Conservation (phyloP, 1,140 invertebrate genomes). For the Drosophila arizonae region DNA sequence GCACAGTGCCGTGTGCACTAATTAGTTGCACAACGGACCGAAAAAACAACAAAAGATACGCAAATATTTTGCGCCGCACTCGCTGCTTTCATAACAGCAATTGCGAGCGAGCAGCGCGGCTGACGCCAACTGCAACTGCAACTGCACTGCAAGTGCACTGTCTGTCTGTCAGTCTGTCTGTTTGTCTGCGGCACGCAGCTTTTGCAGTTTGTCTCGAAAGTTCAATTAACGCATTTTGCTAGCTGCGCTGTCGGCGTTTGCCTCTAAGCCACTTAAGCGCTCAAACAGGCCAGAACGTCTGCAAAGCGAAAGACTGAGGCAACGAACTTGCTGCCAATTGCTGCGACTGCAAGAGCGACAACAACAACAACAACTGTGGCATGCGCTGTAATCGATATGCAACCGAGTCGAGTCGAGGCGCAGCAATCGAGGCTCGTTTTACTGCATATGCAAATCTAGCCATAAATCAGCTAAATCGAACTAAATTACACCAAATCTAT, state of each 20-base stretch:
- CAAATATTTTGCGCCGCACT: constrained; percentile 65
- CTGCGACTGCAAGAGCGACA: neutral
- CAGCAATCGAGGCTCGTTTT: constrained; percentile 13
- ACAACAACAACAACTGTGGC: neutral
- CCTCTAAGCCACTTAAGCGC: constrained; percentile 58
- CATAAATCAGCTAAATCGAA: constrained; percentile 64
- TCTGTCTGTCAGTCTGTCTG: neutral
- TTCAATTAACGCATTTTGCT: constrained; percentile 77
- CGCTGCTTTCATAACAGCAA: constrained; percentile 62
- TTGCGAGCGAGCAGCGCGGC: constrained; percentile 18
- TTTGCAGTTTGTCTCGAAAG: constrained; percentile 77
- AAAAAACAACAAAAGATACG: constrained; percentile 80
- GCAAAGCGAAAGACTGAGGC: constrained; percentile 76
- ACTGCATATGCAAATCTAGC: constrained; percentile 73
- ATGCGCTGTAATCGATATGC: constrained; percentile 24
- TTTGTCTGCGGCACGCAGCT: constrained; percentile 35
- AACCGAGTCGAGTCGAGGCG: neutral
- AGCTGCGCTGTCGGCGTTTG: constrained; percentile 21
- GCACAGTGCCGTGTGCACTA: constrained; percentile 66
- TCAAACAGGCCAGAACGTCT: constrained; percentile 80
- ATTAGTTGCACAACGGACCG: constrained; percentile 80
- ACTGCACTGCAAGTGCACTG: neutral
- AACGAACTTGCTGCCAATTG: constrained; percentile 63
- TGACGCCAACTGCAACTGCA: neutral
- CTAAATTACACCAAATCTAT: constrained; percentile 26